Percentiles rank a stretch among this genome's conserved stretches.
Conservation (phyloP, 2,113 vertebrate genomes). For the Plotosus lineatus region DNA sequence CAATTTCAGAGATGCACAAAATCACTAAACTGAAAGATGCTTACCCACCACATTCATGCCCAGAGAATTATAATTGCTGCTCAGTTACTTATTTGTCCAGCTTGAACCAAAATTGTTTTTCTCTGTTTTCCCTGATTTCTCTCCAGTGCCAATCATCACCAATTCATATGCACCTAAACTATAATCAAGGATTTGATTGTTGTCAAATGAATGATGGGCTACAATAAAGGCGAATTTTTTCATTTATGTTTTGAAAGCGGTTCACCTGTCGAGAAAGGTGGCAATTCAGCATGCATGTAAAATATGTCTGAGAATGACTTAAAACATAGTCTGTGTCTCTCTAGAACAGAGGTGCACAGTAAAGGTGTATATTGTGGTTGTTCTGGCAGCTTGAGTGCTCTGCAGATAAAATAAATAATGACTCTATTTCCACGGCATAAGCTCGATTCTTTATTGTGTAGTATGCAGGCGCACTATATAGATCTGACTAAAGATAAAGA, state of each 20-base stretch:
- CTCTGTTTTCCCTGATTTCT: constrained; percentile 2
- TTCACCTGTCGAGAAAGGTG: not conserved
- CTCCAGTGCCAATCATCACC: not conserved
- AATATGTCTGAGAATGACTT: constrained; percentile 2
- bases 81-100: not conserved
- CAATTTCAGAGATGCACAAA: constrained; percentile 55
- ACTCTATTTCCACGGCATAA: not conserved
- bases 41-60: constrained; percentile 35
- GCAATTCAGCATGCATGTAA: not conserved
- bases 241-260: not conserved
- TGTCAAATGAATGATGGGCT: not conserved
- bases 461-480: not conserved
- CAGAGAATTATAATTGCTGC: constrained; percentile 19
- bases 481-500: not conserved
- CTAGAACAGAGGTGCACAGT: not conserved
- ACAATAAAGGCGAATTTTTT: not conserved
- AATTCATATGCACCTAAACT: not conserved
- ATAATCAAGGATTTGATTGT: not conserved
- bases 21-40: constrained; percentile 42
- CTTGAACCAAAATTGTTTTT: constrained; percentile 18
- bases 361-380: not conserved
- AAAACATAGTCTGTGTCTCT: not conserved
- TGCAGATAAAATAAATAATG: constrained; percentile 12
- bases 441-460: not conserved
- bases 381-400: constrained; percentile 6